Base-by-base conservation (phyloP, 1,140 invertebrate species). In the Araneus ventricosus region DNA sequence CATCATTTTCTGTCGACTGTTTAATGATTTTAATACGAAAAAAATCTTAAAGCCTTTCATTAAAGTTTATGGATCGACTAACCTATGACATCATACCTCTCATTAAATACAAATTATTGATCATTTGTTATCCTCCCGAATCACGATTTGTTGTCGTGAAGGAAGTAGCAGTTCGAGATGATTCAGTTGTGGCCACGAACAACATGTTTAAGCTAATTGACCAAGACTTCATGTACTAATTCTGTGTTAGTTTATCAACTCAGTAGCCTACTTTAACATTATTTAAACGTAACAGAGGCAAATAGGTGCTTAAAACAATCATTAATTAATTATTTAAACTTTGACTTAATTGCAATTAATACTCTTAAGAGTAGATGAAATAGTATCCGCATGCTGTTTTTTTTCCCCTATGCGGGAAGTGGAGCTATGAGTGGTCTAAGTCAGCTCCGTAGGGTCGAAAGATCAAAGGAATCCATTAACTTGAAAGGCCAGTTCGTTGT, bases 91-190 rank as follows among this genome's bases (percentile, higher is more conserved):
- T 75, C 30, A 75, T 34, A 5, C 17, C 34, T 34, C 34, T 75
- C 70, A 75, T 75, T 75, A 75, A 75, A 75, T 20, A 34, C 27
- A 75, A 75, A 75, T 75, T 75, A 75, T 75, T 75, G 70, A 75
- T 75, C 70, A 75, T 34, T 75, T 75, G 30, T 75, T 75, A 34
- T 75, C 70, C 34, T 75, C 34, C 30, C 14, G 37, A 75, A 75
- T 34, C 70, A 75, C 70, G 70, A 75, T 34, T 75, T 75, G 70
- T 34, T 75, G 70, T 75, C 70, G 27, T 75, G 30, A 37, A 75
- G 70, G 70, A 75, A 75, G 70, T 75, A 34, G 30, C 70, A 10
- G 20, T 30, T 52, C 17, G 17, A 20, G 17, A 34, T 75, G 30
- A 17, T 75, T 37, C 34, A 37, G 30, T 75, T 75, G 30, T 4